These are phyloP conservation scores for Eretmochelys imbricata DNA, from an alignment of 2,113 vertebrate species.

Conservation along the genomic window DNA sequence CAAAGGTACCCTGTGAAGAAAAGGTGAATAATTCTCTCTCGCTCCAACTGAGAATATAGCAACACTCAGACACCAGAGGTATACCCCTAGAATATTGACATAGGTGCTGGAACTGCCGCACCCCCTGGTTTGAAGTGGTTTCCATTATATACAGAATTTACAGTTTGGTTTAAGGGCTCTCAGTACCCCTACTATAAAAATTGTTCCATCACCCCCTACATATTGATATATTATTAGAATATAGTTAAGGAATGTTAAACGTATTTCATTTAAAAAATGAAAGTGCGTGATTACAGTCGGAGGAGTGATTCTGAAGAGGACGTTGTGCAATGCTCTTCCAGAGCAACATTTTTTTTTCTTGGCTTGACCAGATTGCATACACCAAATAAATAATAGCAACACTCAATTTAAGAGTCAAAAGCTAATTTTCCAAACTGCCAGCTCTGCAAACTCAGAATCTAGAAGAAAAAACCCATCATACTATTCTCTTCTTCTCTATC, in stretches of 20 bases:
- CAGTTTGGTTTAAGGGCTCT: too few relatives aligned
- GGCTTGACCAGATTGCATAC: neutral
- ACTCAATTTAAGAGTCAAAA: conserved; percentile 8
- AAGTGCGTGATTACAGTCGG: neutral
- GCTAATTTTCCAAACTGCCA: neutral
- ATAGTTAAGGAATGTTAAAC: neutral
- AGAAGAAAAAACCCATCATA: neutral
- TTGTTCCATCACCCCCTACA: neutral
- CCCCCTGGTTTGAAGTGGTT: too few relatives aligned
- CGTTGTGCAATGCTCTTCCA: neutral
- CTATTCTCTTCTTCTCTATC: conserved; percentile 12
- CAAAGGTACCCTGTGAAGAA: neutral
- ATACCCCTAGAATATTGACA: neutral
- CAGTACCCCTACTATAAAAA: too few relatives aligned
- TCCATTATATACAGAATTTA: too few relatives aligned
- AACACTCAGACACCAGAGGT: neutral
- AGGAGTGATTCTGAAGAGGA: neutral
- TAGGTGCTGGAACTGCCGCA: neutral
- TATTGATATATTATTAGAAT: neutral
- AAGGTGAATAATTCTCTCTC: neutral
- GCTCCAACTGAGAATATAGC: neutral
- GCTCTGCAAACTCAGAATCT: conserved; percentile 1
- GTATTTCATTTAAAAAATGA: neutral
- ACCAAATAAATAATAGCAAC: neutral
- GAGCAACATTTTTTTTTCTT: neutral